Base-by-base conservation (phyloP, 2,888 invertebrate species). In the Nipponacmea schrenckii region DNA sequence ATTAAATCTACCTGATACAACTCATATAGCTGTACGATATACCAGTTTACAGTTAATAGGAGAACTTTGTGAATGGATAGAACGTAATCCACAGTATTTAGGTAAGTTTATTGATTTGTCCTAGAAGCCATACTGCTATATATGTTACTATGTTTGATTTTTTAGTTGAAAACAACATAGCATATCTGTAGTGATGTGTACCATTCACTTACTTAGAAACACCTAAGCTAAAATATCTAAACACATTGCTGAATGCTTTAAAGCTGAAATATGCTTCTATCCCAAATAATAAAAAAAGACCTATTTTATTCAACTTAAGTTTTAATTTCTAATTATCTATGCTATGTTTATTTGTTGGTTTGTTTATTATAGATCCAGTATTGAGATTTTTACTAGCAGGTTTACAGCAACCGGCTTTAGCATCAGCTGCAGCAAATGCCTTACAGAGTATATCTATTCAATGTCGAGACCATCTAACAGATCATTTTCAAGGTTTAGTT, bases 21-120 rank as follows among this genome's bases (percentile, higher is more conserved):
- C 93, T 0, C 98, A 98, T 88, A 91, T 95, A 45, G 95, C 96
- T 0, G 96, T 98, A 0, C 92, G 95, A 71, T 93, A 94, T 87
- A 97, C 97, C 0, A 95, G 96, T 80, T 93, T 96, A 72, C 84
- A 85, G 46, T 90, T 97, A 67, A 90, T 97, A 64, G 97, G 96
- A 0, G 96, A 97, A 90, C 91, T 97, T 56, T 94, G 95, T 87
- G 98, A 98, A 88, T 98, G 98, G 98, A 94, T 98, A 69, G 94
- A 96, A 85, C 92, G 92, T 81, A 96, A 97, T 90, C 92, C 95
- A 0, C 92, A 93, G 77, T 93, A 93, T 67, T 89, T 97, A 80
- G 91, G 92, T 92, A 86, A 85, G 77, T 69, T 44, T 7, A 50
- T 24, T 50, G 31, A 31, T 31, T 31, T n/a, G n/a, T n/a, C n/a